Conservation (phyloP, 2,797 vertebrate species). For the Graptemys geographica region DNA sequence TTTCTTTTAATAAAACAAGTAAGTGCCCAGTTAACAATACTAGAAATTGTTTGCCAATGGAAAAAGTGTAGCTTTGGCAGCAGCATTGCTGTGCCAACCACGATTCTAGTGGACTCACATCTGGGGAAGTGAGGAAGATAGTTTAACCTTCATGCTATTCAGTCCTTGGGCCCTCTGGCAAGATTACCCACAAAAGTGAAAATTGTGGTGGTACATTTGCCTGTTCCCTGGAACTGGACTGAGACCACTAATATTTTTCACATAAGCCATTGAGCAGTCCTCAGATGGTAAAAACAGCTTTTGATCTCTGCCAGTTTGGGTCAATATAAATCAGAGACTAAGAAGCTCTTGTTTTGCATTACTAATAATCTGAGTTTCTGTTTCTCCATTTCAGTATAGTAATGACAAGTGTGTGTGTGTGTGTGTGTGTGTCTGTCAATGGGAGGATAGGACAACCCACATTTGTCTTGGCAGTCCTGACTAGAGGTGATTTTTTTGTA, state of each 20-base stretch:
- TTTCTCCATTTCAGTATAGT: neutral
- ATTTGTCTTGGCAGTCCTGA: neutral
- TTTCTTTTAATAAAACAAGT: neutral
- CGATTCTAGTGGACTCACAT: neutral
- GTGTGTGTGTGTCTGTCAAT: accelerated
- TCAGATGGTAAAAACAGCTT: neutral
- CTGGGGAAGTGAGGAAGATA: neutral
- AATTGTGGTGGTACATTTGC: neutral
- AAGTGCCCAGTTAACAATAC: neutral
- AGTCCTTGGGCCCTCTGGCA: neutral
- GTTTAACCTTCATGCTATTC: neutral
- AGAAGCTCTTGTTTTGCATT: neutral
- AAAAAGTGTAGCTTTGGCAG: neutral
- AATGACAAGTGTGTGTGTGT: accelerated
- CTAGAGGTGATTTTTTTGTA: neutral
- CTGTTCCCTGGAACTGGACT: neutral
- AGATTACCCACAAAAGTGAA: neutral
- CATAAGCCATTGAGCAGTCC: neutral
- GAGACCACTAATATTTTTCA: neutral
- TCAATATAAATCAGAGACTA: neutral
- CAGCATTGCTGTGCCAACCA: neutral
- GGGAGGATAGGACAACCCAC: neutral
- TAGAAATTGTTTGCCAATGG: neutral
- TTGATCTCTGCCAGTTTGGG: neutral
- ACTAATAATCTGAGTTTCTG: neutral